Percentiles rank a stretch among this genome's conserved stretches.
Evolutionary conservation across 1,140 invertebrate genomes (phyloP).

Genomic region (Oppia nitens): DNA sequence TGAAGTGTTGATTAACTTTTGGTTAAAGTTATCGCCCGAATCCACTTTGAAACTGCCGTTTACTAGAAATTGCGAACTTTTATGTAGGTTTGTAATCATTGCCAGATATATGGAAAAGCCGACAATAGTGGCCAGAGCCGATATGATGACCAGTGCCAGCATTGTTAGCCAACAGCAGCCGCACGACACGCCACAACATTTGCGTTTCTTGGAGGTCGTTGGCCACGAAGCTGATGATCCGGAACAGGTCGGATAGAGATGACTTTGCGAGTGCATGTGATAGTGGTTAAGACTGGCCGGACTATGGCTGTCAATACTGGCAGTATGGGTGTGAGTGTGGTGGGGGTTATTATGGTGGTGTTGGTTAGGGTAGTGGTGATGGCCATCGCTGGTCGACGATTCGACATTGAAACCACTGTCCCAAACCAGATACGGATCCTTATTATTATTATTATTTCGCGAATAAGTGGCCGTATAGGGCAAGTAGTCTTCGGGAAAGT

Average conservation of each 20-base stretch:
- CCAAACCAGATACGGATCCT: background rate
- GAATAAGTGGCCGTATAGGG: constrained; percentile 13
- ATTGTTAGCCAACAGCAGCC: constrained; percentile 16
- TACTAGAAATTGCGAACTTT: constrained; percentile 7
- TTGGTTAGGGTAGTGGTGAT: background rate
- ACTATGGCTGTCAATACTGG: background rate
- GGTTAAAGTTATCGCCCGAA: constrained; percentile 44
- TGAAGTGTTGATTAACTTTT: constrained; percentile 35
- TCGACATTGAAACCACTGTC: background rate
- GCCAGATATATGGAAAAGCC: constrained; percentile 9
- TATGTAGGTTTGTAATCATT: constrained; percentile 2
- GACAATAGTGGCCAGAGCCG: constrained; percentile 1
- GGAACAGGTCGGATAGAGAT: background rate
- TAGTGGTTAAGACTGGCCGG: background rate
- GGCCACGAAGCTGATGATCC: background rate
- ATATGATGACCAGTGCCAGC: constrained; percentile 18
- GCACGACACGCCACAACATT: background rate
- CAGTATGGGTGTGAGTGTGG: background rate
- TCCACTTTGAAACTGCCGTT: constrained; percentile 43
- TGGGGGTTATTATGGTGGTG: background rate
- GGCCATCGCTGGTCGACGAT: background rate
- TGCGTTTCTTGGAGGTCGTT: background rate
- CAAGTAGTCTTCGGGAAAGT: constrained; percentile 19
- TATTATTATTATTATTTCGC: background rate
- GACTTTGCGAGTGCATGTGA: background rate